Conservation (phyloP, 1,140 invertebrate species). For the Drosophila azteca region DNA sequence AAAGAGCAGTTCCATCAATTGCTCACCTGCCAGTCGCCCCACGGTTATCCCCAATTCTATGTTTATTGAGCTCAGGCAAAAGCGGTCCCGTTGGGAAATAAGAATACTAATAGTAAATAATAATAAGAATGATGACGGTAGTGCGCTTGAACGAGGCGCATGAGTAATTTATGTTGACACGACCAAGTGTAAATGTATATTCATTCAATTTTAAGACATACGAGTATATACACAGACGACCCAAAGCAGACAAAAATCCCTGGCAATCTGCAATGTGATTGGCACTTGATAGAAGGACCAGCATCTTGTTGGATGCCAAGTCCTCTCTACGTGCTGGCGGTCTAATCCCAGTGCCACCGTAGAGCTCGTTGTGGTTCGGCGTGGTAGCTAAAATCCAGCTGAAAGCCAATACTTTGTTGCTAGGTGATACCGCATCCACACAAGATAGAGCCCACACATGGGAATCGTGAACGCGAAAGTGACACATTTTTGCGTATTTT, state of each 20-base stretch:
- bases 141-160: slow-evolving; percentile 19
- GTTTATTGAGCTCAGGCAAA: slow-evolving; percentile 7
- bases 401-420: slow-evolving; percentile 53
- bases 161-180: slow-evolving; percentile 54
- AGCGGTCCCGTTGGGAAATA: slow-evolving; percentile 42
- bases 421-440: no score
- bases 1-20: no score
- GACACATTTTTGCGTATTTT: slow-evolving; percentile 32
- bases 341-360: slow-evolving; percentile 49
- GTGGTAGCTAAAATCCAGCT: slow-evolving; percentile 37
- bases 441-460: no score
- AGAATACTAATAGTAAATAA: no score
- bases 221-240: slow-evolving; percentile 7
- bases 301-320: slow-evolving; percentile 37
- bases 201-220: slow-evolving; percentile 5
- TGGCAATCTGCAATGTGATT: slow-evolving; percentile 50
- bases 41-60: slow-evolving; percentile 27
- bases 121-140: slow-evolving; percentile 35
- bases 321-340: slow-evolving; percentile 45
- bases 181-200: no score
- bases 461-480: slow-evolving; percentile 12
- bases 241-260: slow-evolving; percentile 29
- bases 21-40: no score
- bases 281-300: slow-evolving; percentile 60
- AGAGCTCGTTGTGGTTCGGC: slow-evolving; percentile 12